Conservation (phyloP, 2,888 invertebrate genomes). For the Trichopria drosophilae region DNA sequence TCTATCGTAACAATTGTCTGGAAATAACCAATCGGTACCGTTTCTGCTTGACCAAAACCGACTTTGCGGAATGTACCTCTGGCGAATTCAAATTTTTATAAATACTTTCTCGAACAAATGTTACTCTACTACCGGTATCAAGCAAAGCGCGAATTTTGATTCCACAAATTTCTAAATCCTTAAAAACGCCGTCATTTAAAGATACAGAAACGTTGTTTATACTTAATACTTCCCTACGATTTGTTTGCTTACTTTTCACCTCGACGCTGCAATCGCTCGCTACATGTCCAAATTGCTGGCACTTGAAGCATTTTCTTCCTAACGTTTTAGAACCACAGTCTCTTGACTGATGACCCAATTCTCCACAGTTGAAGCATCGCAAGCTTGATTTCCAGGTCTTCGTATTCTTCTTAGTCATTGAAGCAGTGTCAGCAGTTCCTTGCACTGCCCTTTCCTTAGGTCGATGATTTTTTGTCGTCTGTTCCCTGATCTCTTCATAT, state of each 20-base stretch:
- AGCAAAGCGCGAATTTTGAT: no score
- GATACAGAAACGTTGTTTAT: no score
- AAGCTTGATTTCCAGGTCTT: neutral
- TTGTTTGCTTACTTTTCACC: no score
- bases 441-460: no score
- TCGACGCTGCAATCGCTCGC: no score
- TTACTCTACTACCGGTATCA: conserved; percentile 24
- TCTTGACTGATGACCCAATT: neutral
- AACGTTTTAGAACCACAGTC: neutral
- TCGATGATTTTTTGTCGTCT: neutral
- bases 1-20: conserved; percentile 1
- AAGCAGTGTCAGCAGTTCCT: no score
- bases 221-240: no score
- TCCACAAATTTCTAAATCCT: no score
- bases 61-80: conserved; percentile 8
- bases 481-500: neutral
- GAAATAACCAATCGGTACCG: conserved; percentile 26
- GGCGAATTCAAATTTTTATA: conserved; percentile 14
- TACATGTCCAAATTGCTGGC: no score
- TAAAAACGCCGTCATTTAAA: no score
- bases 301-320: conserved; percentile 8
- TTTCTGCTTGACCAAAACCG: no score
- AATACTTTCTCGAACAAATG: conserved; percentile 19
- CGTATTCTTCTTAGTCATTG: neutral
- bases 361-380: conserved; percentile 15